These are phyloP conservation scores for Ceuthmochares aereus DNA, from an alignment of 2,113 vertebrate species.

Conservation along the genomic window DNA sequence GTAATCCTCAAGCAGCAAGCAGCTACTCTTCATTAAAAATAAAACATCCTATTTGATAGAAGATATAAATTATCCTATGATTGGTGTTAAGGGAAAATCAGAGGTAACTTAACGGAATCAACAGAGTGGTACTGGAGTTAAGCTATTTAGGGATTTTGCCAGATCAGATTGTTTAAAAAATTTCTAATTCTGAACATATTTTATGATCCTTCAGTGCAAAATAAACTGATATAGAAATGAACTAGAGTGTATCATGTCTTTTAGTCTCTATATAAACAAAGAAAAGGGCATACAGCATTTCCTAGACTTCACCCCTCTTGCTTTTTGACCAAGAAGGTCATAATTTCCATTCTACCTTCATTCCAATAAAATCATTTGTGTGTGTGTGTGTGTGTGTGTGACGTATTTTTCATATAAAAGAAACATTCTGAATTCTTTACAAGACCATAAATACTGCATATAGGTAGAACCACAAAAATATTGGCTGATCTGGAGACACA, in stretches of 20 bases:
- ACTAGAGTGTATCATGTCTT: background rate
- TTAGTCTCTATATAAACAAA: background rate
- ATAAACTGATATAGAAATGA: background rate
- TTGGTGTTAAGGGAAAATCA: background rate
- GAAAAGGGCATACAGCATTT: background rate
- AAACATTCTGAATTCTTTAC: background rate
- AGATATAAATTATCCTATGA: background rate
- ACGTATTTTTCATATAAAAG: background rate
- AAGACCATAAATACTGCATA: background rate
- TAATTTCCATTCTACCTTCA: background rate
- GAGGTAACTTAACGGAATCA: background rate
- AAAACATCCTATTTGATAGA: background rate
- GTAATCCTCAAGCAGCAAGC: background rate
- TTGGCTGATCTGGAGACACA: background rate
- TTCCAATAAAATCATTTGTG: background rate
- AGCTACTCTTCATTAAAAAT: slow-evolving; percentile 25
- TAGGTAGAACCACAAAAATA: background rate
- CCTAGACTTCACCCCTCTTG: background rate
- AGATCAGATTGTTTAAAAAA: background rate
- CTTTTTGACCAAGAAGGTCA: background rate
- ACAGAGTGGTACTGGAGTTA: background rate
- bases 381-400: background rate
- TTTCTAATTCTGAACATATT: background rate
- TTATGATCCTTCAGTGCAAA: background rate
- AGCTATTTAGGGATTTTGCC: background rate